Base-by-base conservation (phyloP, 2,888 invertebrate species). In the Nesidiocoris tenuis region DNA sequence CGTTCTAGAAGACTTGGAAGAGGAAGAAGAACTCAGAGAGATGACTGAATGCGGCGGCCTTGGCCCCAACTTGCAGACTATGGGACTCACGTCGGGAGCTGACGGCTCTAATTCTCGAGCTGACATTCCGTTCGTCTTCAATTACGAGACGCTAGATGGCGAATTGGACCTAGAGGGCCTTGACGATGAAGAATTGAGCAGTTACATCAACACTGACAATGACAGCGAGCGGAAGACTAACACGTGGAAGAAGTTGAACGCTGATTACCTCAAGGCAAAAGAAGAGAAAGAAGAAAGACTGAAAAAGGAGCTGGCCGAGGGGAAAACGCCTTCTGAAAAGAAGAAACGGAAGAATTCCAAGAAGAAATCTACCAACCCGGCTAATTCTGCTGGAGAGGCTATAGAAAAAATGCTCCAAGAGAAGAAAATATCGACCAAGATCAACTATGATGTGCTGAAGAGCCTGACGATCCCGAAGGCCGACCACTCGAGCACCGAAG, bases 401-500 rank as follows among this genome's bases (percentile, higher is more conserved):
- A 95, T 98, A 63, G 95, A 95, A 83, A 96, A 96, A 85, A 96
- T 98, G 90, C 85, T 98, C 19, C 94, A 93, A 80, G 98, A 98
- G 83, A 96, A 96, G 85, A 94, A 94, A 82, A 92, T 98, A 79
- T 98, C 98, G 1, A 90, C 90, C 2, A 99, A 99, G 87, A 97
- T 99, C 74, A 98, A 99, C 85, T 99, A 99, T 82, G 98, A 98
- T 80, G 97, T 98, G 56, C 85, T 98, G 77, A 93, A 93, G 83
- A 93, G 91, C 80, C 85, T 97, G 74, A 91, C 89, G 80, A 83
- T 83, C 25, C 79, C 80, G 63, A 76, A 77, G 24, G 71, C 17
- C 21, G 56, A 54, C 12, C 54, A 23, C 12, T 3, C 5, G 12
- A 68, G 61, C 17, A 61, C 61, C 18, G 55, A 61, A 17, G 17